phyloP scores from a whole-genome alignment of 2,888 invertebrate genomes.

The Tenthredo notha region DNA sequence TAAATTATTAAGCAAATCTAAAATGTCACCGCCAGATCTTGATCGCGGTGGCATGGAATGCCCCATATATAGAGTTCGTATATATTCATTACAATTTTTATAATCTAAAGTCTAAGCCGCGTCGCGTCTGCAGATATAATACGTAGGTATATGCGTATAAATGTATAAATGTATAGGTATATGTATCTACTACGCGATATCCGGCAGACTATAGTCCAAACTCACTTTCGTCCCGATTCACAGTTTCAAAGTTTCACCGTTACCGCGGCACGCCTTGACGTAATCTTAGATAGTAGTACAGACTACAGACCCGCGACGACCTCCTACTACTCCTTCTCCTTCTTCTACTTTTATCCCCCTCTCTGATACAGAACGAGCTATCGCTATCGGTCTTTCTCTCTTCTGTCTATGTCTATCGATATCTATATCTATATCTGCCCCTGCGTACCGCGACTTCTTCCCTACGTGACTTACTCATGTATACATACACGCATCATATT shows the following conservation, averaged over 20 bases:
- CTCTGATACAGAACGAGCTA: constrained; percentile 1
- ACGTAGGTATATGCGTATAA: not conserved
- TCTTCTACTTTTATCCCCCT: not conserved
- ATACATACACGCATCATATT: not conserved
- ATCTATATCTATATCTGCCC: not conserved
- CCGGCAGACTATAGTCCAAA: constrained; percentile 43
- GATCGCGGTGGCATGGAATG: too few relatives aligned
- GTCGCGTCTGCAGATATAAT: not conserved
- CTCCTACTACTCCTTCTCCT: not conserved
- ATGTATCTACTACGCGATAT: not conserved
- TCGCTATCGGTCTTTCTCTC: not conserved
- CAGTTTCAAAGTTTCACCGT: constrained; percentile 53
- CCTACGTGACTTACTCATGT: not conserved
- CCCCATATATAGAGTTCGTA: too few relatives aligned
- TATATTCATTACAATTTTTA: not conserved
- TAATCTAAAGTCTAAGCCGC: not conserved
- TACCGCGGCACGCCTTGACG: constrained; percentile 41
- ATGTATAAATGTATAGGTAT: not conserved
- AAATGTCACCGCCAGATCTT: too few relatives aligned
- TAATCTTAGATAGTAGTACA: constrained; percentile 50
- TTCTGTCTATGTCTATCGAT: not conserved
- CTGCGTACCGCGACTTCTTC: not conserved
- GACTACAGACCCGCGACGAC: constrained; percentile 35
- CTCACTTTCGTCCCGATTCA: constrained; percentile 52
- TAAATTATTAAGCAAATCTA: too few relatives aligned